These are phyloP conservation scores for Brachionus asplanchnoidis DNA, from an alignment of 1,140 invertebrate genomes.

Conservation along the genomic window DNA sequence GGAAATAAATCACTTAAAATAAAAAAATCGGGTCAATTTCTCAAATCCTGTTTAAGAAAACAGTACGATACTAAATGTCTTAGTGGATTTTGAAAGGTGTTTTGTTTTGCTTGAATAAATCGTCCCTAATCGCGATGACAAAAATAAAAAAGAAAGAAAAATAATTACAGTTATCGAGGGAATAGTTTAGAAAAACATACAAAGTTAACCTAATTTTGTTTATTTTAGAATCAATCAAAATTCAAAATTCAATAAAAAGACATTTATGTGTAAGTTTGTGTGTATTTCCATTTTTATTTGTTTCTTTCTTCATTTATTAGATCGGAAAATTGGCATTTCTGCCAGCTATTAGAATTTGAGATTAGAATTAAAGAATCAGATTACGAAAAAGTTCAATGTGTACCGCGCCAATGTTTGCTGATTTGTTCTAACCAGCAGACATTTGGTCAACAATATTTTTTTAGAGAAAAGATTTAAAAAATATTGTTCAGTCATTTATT, in stretches of 20 bases:
- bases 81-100: not conserved
- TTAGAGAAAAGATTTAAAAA: not conserved
- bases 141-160: not conserved
- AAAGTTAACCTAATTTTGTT: not conserved
- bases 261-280: not conserved
- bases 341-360: not conserved
- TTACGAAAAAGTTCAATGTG: not conserved
- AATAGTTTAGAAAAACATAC: not conserved
- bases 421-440: not conserved
- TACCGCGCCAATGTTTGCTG: not conserved
- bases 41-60: conserved; percentile 14
- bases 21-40: conserved; percentile 1
- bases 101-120: not conserved
- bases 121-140: not conserved
- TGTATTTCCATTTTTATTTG: not conserved
- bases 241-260: not conserved
- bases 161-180: not conserved
- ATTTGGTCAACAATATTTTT: not conserved
- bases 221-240: not conserved
- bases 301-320: not conserved
- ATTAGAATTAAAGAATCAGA: not conserved
- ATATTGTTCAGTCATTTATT: not conserved
- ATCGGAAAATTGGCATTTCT: not conserved
- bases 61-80: not conserved
- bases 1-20: not conserved